Percentiles rank a stretch among this genome's conserved stretches.
Evolutionary conservation across 2,797 vertebrate genomes (phyloP).

Genomic region (Dallia pectoralis): DNA sequence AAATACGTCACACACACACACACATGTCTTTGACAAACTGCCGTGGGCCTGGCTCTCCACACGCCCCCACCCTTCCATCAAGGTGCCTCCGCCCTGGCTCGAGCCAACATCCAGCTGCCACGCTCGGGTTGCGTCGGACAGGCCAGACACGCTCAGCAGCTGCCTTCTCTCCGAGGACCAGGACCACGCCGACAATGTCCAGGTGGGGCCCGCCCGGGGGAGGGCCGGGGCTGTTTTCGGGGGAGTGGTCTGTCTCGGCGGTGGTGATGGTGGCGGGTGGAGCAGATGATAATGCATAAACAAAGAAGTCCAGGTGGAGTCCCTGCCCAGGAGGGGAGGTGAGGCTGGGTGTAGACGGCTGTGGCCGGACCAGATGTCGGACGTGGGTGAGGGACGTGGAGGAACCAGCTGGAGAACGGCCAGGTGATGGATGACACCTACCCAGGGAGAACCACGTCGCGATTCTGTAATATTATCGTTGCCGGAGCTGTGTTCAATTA

Average conservation of each 20-base stretch:
- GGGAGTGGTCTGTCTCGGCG: no score
- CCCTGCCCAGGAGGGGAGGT: neutral
- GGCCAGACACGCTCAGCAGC: conserved; percentile 16
- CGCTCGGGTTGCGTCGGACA: conserved; percentile 2
- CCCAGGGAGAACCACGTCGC: neutral
- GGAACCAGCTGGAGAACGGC: neutral
- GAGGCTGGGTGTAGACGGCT: no score
- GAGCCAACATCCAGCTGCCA: neutral
- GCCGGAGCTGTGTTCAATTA: neutral
- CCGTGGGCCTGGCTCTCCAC: neutral
- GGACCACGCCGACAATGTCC: neutral
- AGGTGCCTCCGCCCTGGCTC: neutral
- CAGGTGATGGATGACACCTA: neutral
- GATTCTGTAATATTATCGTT: neutral
- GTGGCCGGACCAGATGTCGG: no score
- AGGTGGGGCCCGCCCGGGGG: neutral
- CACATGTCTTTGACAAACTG: neutral
- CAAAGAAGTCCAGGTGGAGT: neutral
- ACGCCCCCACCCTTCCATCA: neutral
- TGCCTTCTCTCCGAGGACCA: conserved; percentile 11
- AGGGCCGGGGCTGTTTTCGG: neutral
- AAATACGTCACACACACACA: neutral
- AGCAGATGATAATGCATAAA: neutral
- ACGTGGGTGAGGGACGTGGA: neutral
- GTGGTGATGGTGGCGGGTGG: neutral